Evolutionary conservation across 2,888 invertebrate genomes (phyloP).

Genomic region (Drosophila flavopinicola): DNA sequence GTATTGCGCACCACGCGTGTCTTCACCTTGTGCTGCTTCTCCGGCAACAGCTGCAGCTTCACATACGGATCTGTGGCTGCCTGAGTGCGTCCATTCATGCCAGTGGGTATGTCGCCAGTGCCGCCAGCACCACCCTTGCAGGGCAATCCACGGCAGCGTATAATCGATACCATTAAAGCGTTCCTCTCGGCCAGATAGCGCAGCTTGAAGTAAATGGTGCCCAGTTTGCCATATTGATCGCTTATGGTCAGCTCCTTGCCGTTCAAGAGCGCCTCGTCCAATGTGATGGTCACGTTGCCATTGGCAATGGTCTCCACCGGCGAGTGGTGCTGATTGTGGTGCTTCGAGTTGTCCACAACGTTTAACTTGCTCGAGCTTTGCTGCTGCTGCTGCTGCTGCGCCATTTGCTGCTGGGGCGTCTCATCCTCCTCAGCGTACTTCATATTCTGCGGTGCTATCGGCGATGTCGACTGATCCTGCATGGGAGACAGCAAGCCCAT

Average conservation of each 20-base stretch:
- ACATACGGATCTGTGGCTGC: conserved; percentile 94
- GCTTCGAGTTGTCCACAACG: conserved; percentile 62
- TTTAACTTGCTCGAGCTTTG: conserved; percentile 63
- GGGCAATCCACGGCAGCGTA: conserved; percentile 94
- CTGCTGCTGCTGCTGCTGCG: conserved; percentile 56
- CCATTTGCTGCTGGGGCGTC: conserved; percentile 58
- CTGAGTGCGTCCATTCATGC: conserved; percentile 84
- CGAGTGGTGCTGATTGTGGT: conserved; percentile 60
- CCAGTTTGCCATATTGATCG: conserved; percentile 88
- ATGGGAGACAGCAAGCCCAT: conserved; percentile 81
- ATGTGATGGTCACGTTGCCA: conserved; percentile 66
- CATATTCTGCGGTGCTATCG: conserved; percentile 79
- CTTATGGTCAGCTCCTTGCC: conserved; percentile 80
- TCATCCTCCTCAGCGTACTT: conserved; percentile 84
- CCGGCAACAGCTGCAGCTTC: conserved; percentile 97
- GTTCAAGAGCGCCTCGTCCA: conserved; percentile 71
- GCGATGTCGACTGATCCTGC: conserved; percentile 82
- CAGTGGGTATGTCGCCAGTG: conserved; percentile 86
- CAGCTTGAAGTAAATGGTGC: conserved; percentile 94
- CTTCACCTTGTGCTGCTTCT: conserved; percentile 98
- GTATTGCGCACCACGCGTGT: conserved; percentile 98
- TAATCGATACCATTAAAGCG: conserved; percentile 95
- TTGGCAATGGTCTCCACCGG: conserved; percentile 63
- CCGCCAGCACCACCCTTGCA: conserved; percentile 84
- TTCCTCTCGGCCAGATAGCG: conserved; percentile 95